Evolutionary conservation across 2,888 invertebrate genomes (phyloP), one percentile per base, ranked within the genome.

Genomic region (Drosophila setosimentum): DNA sequence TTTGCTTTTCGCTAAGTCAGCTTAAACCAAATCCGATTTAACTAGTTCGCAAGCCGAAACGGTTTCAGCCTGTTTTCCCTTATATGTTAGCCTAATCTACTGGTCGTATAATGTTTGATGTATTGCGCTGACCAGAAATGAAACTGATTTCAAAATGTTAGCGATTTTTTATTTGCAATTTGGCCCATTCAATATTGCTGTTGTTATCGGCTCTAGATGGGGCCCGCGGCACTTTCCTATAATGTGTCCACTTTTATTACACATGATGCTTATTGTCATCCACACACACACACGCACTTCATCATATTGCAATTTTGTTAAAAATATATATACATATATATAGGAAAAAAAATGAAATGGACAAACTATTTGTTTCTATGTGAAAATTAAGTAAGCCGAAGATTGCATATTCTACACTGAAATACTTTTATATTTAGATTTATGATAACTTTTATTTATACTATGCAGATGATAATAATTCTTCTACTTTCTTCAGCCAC

Each of bases 211-310:
- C 58, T 66, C 60, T 61, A 49, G 61, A 77, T 82, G 72, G 58
- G 30, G 76, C 83, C 70, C 59, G 77, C 73, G 88, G 83, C 88
- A 68, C 62, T 86, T 73, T 68, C 72, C 72, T 73, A 81, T 86
- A 88, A 83, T 74, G 76, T 68, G 68, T 83, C 68, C 81, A 65
- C 65, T 88, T 88, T 89, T 88, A 85, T 85, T 86, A 85, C 84
- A 88, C 83, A 80, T 87, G 80, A 69, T 75, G 83, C 61, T 83
- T 86, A 83, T 88, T 85, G 88, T 80, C 86, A 69, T 70, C 60
- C n/a, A 64, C 51, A 67, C 65, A 75, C 51, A 58, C 48, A 27
- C 48, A 42, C 49, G 50, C 60, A 55, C 51, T 42, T 21, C 40
- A 66, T 21, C 40, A 66, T 65, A 64, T 62, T 45, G 63, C 80